phyloP scores from a whole-genome alignment of 2,888 invertebrate species.

The Acrobasis consociella region DNA sequence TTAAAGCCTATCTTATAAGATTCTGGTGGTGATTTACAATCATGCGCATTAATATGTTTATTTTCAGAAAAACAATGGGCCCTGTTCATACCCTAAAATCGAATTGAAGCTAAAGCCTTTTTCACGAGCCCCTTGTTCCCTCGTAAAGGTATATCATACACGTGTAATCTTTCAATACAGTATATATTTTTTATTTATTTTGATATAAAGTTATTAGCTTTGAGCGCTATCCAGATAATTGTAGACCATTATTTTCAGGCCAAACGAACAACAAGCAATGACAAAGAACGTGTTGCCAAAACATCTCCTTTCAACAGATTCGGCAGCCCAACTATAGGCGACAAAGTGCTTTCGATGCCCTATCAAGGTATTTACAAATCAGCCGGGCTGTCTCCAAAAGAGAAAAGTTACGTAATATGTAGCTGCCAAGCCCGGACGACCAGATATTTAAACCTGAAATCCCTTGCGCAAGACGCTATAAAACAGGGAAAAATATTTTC shows the following conservation, averaged over 20 bases:
- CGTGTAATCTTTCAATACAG: neutral
- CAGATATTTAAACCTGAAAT: constrained; percentile 63
- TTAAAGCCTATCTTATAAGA: constrained; percentile 15
- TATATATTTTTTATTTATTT: neutral
- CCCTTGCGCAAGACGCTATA: constrained; percentile 73
- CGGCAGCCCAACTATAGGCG: constrained; percentile 28
- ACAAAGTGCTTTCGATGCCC: constrained; percentile 31
- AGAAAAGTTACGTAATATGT: constrained; percentile 61
- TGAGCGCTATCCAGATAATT: constrained; percentile 1
- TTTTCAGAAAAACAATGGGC: constrained; percentile 5
- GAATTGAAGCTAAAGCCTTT: neutral
- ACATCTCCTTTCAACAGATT: constrained; percentile 48
- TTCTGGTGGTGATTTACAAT: neutral
- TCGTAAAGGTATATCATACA: neutral
- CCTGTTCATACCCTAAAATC: neutral
- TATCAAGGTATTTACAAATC: constrained; percentile 36
- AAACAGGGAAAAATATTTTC: constrained; percentile 79
- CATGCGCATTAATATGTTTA: neutral
- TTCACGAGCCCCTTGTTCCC: neutral
- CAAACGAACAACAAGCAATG: constrained; percentile 30
- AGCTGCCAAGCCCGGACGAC: constrained; percentile 56
- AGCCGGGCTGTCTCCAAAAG: constrained; percentile 61
- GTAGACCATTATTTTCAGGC: constrained; percentile 38
- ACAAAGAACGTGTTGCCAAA: constrained; percentile 43
- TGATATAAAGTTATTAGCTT: neutral